Percentiles rank a stretch among this genome's conserved stretches.
phyloP scores from a whole-genome alignment of 2,888 invertebrate species.

The Dendrolimus houi region DNA sequence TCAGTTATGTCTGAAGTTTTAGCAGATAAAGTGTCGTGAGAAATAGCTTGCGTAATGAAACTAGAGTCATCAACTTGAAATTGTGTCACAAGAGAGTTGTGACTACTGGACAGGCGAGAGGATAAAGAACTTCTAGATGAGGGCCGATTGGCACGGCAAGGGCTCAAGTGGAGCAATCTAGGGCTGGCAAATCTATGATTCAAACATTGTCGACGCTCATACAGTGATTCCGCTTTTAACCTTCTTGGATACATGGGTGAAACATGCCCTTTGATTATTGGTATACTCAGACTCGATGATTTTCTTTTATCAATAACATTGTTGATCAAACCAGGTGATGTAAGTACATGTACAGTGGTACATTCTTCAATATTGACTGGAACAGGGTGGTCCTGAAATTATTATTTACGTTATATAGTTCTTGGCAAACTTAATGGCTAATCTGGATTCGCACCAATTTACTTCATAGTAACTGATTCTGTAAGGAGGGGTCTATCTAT shows the following conservation, averaged over 20 bases:
- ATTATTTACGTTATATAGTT: too few species aligned
- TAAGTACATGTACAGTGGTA: slow-evolving; percentile 36
- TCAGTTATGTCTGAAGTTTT: slow-evolving; percentile 87
- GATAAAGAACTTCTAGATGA: slow-evolving; percentile 86
- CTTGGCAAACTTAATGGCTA: too few species aligned
- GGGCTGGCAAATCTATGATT: slow-evolving; percentile 64
- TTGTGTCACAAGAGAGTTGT: slow-evolving; percentile 86
- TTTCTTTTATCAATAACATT: slow-evolving; percentile 30
- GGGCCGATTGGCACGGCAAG: slow-evolving; percentile 78
- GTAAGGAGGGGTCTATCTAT: too few species aligned
- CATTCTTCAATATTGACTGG: slow-evolving; percentile 31
- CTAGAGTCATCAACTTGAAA: slow-evolving; percentile 89
- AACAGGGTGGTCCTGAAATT: slow-evolving; percentile 53
- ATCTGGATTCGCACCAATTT: too few species aligned
- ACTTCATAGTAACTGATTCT: too few species aligned
- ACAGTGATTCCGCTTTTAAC: slow-evolving; percentile 50
- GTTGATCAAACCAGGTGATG: slow-evolving; percentile 37
- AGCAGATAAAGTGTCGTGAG: slow-evolving; percentile 84
- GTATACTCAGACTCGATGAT: slow-evolving; percentile 32
- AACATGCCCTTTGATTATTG: slow-evolving; percentile 34
- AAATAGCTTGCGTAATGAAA: slow-evolving; percentile 92
- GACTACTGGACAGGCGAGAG: slow-evolving; percentile 88
- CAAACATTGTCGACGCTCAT: slow-evolving; percentile 58
- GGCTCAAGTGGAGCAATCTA: slow-evolving; percentile 76
- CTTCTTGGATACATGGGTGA: slow-evolving; percentile 58